Conservation (phyloP, 2,888 invertebrate species). For the Chydorus sphaericus region DNA sequence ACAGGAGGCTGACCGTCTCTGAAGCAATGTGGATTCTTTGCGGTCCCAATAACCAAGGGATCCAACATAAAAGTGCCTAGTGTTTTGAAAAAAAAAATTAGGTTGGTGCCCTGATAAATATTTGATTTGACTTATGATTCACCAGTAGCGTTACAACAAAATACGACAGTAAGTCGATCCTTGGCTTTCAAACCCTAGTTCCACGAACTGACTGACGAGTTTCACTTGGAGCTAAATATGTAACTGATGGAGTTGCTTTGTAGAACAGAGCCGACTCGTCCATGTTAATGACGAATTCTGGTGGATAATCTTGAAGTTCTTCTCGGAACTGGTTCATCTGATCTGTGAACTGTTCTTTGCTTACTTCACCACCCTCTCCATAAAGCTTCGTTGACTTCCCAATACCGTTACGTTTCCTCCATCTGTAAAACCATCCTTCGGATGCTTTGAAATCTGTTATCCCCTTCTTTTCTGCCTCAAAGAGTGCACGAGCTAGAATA, state of each 20-base stretch:
- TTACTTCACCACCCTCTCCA: not conserved
- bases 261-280: not conserved
- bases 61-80: not conserved
- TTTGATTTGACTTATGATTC: no score
- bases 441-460: not conserved
- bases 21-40: not conserved
- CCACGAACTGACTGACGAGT: not conserved
- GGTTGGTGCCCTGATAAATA: no score
- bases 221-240: not conserved
- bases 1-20: not conserved
- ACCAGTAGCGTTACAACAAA: not conserved
- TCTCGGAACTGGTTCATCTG: not conserved
- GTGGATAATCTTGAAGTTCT: not conserved
- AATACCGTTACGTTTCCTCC: not conserved
- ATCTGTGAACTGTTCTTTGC: not conserved
- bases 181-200: not conserved
- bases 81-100: no score
- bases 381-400: not conserved
- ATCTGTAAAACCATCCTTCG: not conserved
- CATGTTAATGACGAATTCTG: not conserved
- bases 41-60: not conserved
- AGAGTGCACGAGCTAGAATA: not conserved
- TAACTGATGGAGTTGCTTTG: not conserved
- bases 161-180: not conserved
- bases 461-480: not conserved